Base-by-base conservation (phyloP, 2,113 vertebrate genomes). In the Crypturellus undulatus region DNA sequence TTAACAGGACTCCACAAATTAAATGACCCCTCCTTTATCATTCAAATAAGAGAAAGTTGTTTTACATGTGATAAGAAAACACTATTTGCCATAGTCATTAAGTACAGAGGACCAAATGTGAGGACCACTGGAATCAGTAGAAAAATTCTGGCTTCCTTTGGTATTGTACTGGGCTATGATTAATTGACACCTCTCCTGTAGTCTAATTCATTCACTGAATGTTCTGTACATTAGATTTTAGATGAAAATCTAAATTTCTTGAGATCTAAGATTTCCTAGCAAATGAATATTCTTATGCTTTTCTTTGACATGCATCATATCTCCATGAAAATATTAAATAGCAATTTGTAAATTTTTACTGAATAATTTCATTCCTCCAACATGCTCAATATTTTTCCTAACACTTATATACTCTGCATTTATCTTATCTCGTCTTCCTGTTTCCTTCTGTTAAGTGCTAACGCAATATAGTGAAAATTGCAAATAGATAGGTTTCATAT, bases 401-500 rank as follows among this genome's bases (percentile, higher is more conserved):
- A 60, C 19, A 40, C 9, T 64, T 75, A 52, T 59, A 54, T 15
- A 56, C 3, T 47, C 45, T 43, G 6, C 6, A 64, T 69, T 89
- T 71, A 65, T 87, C 65, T 93, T 68, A 65, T 59, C 5, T 18
- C 20, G 70, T 90, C 67, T 81, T 71, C 26, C 12, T 42, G 26
- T 64, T 93, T 81, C 43, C n/a, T 86, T 64, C 51, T 79, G 47
- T 42, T 78, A 92, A 77, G n/a, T 58, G 65, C 5, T 80, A 96
- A 62, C 7, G 72, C 47, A 51, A 83, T 52, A 43, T 51, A 89
- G 87, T 59, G 34, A 94, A 92, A 96, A 34, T 47, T 81, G 49
- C 30, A 81, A 89, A 90, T 30, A 86, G 86, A 69, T 52, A 67
- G 19, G 13, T 91, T 91, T 94, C 34, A n/a, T 82, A 87, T 86